A percentile compares a stretch with the other conserved stretches of the same genome.
Evolutionary conservation across 2,113 vertebrate genomes (phyloP).

Genomic region (Hypanus sabinus): DNA sequence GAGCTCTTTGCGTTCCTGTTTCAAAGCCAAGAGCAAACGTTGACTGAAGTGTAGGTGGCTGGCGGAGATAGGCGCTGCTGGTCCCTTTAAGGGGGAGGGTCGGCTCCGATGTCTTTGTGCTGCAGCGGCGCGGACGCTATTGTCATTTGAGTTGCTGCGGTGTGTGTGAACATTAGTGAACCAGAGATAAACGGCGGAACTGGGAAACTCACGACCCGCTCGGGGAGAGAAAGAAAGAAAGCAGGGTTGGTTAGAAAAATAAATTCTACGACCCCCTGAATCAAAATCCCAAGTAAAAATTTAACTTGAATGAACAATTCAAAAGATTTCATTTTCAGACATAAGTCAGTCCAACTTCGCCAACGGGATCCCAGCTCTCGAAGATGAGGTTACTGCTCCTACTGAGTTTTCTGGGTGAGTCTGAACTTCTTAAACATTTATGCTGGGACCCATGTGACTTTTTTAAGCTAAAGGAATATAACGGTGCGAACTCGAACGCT

Average conservation of each 20-base stretch:
- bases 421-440: not conserved
- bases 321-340: not conserved
- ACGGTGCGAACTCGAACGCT: not conserved
- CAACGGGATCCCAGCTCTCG: not conserved
- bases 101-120: not conserved
- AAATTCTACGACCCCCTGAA: not conserved
- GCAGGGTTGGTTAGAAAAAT: not conserved
- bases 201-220: not conserved
- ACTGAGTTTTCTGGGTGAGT: not conserved
- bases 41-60: not conserved
- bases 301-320: not conserved
- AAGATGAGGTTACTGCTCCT: not conserved
- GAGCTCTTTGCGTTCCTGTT: too few relatives aligned
- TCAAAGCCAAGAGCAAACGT: too few relatives aligned
- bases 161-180: not conserved
- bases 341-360: not conserved
- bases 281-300: not conserved
- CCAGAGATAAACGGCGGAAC: not conserved
- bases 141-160: slow-evolving; percentile 17
- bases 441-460: not conserved
- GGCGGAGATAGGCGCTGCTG: not conserved
- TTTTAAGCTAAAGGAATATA: not conserved
- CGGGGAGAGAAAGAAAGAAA: too few relatives aligned
- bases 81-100: slow-evolving; percentile 3
- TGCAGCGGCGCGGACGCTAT: not conserved